phyloP scores from a whole-genome alignment of 35 echinoderm and acorn worm genomes.

The Lytechinus pictus region DNA sequence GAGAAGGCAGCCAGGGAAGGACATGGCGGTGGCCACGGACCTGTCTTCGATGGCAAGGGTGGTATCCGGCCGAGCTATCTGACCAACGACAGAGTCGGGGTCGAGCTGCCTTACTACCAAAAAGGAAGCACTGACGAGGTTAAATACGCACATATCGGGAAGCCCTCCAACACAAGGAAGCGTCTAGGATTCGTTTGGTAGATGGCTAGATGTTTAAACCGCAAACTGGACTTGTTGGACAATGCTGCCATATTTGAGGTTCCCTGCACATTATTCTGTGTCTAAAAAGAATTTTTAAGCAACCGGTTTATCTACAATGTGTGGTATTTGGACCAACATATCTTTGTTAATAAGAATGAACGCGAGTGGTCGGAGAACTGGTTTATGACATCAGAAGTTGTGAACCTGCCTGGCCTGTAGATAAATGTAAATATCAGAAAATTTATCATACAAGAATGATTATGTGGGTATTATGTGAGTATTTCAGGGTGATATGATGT shows the following conservation, averaged over 20 bases:
- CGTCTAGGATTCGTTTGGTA: conserved; percentile 96
- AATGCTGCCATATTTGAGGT: background rate
- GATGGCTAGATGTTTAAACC: background rate
- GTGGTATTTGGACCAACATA: background rate
- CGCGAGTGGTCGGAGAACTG: background rate
- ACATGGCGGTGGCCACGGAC: conserved; percentile 86
- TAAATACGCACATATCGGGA: conserved; percentile 85
- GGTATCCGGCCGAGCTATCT: conserved; percentile 92
- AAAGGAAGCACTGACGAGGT: conserved; percentile 81
- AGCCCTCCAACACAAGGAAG: conserved; percentile 78
- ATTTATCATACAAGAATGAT: background rate
- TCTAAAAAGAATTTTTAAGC: background rate
- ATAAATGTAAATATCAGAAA: background rate
- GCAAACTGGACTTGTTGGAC: background rate
- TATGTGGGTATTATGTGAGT: background rate
- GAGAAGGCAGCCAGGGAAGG: conserved; percentile 89
- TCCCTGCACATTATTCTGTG: background rate
- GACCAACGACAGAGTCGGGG: conserved; percentile 76
- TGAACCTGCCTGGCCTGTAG: background rate
- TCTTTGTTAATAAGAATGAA: background rate
- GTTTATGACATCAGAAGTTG: background rate
- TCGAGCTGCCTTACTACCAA: conserved; percentile 92
- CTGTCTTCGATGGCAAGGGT: conserved; percentile 96
- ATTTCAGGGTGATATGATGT: background rate
- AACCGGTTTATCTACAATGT: background rate